Base-by-base conservation (phyloP, 1,140 invertebrate species). In the Chlorops oryzae region DNA sequence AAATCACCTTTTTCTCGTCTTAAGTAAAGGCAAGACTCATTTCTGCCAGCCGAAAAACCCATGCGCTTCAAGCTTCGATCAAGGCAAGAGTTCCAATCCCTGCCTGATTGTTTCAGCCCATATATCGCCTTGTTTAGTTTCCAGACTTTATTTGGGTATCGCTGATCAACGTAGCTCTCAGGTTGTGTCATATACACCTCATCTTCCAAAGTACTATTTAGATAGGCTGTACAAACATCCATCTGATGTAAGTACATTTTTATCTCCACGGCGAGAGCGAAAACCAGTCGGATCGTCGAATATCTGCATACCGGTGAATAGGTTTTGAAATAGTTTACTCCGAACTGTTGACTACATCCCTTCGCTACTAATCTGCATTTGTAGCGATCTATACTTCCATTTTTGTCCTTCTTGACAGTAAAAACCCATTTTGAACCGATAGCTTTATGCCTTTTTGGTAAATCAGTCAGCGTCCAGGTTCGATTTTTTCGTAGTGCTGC, bases 181-280 rank as follows among this genome's bases (percentile, higher is more conserved):
- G 50, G 37, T 13, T 43, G 32, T 5, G 9, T 17, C 63, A 74
- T 73, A 40, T 61, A 73, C 6, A 74, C 55, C 34, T 58, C 55
- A 50, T 74, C 66, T 2, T 70, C 25, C 24, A 75, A 53, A 2
- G 62, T 37, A 24, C 69, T 64, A 54, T 74, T 61, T 24, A 75
- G 49, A 45, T 73, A 75, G 7, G 72, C 65, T 3, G 61, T 64
- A 34, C 32, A 51, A 5, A 72, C 57, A 54, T 75, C 70, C 28
- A 72, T 51, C 17, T 73, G 67, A 5, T 50, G 38, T 73, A 65
- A 34, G 45, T 59, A n/a, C 38, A 65, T 45, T 58, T 57, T 58
- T 32, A 51, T 49, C 57, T 56, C 34, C 3, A 28, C 59, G 13
- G 61, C 58, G 21, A 63, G 3, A 24, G 59, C 56, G 12, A 74